Evolutionary conservation across 2,113 vertebrate species (phyloP).

Genomic region (Sinocyclocheilus maitianheensis): DNA sequence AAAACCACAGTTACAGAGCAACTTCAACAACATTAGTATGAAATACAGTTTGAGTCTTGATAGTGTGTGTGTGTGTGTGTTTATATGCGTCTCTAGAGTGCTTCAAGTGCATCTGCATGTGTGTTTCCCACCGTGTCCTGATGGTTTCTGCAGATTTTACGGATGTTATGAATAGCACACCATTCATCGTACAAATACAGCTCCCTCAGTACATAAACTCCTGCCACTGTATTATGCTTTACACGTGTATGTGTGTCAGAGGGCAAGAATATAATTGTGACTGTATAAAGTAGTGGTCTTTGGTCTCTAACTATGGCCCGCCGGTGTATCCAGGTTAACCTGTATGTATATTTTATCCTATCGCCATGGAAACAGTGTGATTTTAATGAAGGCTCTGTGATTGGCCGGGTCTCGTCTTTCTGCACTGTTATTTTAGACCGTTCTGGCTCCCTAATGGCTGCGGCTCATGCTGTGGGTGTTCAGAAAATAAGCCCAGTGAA

Average conservation of each 20-base stretch:
- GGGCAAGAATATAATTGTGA: neutral
- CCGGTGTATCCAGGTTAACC: neutral
- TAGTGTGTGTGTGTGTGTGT: neutral
- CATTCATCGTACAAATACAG: slow-evolving; percentile 4
- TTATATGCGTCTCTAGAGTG: neutral
- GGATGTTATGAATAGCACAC: slow-evolving; percentile 24
- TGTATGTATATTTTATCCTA: neutral
- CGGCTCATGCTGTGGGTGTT: neutral
- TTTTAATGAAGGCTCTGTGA: slow-evolving; percentile 18
- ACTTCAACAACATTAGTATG: neutral
- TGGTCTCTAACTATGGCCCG: neutral
- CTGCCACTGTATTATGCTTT: slow-evolving; percentile 11
- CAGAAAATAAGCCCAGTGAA: neutral
- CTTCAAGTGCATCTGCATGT: slow-evolving; percentile 17
- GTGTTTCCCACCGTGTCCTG: slow-evolving; percentile 5
- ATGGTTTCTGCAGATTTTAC: slow-evolving; percentile 27
- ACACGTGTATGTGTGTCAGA: neutral
- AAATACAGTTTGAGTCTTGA: neutral
- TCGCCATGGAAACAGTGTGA: slow-evolving; percentile 4
- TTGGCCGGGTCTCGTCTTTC: neutral
- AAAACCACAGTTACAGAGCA: slow-evolving; percentile 1
- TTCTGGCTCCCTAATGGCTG: neutral
- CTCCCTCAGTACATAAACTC: slow-evolving; percentile 22
- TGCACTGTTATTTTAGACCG: slow-evolving; percentile 1
- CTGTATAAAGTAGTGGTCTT: neutral